These are phyloP conservation scores for Drosophila biarmipes DNA, from an alignment of 1,140 invertebrate genomes.

Conservation along the genomic window DNA sequence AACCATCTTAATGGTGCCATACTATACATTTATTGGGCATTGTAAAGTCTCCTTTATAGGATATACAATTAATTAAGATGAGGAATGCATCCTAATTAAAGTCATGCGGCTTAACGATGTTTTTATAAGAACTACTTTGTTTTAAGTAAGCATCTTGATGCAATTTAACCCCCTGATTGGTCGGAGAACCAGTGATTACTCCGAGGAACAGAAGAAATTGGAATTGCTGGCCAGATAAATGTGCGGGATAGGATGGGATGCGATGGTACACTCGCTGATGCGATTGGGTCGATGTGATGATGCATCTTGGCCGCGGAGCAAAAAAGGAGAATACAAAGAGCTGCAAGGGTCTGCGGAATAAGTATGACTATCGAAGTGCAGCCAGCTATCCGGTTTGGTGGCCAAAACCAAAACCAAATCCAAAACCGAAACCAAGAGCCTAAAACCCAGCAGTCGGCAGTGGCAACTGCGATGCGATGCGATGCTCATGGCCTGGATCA, in stretches of 20 bases:
- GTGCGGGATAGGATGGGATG: constrained; percentile 22
- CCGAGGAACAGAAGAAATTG: constrained; percentile 26
- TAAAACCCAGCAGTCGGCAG: constrained; percentile 23
- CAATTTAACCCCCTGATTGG: constrained; percentile 45
- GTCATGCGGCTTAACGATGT: constrained; percentile 10
- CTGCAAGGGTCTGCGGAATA: constrained; percentile 28
- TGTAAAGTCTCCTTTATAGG: constrained; percentile 4
- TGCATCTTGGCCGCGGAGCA: constrained; percentile 28
- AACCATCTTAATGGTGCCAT: neutral
- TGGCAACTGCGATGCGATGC: constrained; percentile 49
- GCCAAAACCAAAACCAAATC: constrained; percentile 32
- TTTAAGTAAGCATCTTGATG: constrained; percentile 47
- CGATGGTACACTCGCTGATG: constrained; percentile 20
- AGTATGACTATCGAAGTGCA: neutral
- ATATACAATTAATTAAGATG: constrained; percentile 28
- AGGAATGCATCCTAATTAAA: constrained; percentile 7
- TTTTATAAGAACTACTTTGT: constrained; percentile 30
- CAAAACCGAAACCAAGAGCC: constrained; percentile 12
- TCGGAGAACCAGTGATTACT: constrained; percentile 36
- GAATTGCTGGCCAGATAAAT: constrained; percentile 40
- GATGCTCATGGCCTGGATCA: constrained; percentile 67
- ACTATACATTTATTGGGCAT: neutral
- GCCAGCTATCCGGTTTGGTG: constrained; percentile 43
- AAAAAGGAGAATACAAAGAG: constrained; percentile 18
- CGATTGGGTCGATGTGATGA: constrained; percentile 40